Conservation (phyloP, 2,797 vertebrate genomes). For the Tokudaia tokunoshimensis region DNA sequence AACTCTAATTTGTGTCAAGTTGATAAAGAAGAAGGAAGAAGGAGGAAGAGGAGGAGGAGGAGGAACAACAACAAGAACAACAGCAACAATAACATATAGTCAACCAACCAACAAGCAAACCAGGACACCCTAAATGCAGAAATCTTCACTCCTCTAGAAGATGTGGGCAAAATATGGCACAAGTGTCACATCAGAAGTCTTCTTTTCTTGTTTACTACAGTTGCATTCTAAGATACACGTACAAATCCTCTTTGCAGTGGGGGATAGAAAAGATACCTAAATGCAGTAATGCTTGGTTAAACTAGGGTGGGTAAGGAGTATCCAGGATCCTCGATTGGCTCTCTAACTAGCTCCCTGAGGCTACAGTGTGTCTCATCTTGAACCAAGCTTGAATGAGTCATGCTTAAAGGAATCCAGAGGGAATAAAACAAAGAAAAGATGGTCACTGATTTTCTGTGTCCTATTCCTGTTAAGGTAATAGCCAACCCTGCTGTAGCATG, state of each 20-base stretch:
- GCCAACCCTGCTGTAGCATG: neutral
- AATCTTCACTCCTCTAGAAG: neutral
- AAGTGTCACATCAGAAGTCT: neutral
- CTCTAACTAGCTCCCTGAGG: neutral
- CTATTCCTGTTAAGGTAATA: neutral
- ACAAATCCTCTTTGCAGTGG: neutral
- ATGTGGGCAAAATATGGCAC: neutral
- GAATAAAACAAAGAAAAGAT: conserved; percentile 18
- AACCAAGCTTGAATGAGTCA: neutral
- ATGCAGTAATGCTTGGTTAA: neutral
- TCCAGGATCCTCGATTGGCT: neutral
- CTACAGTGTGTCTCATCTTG: neutral
- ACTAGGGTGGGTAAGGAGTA: neutral
- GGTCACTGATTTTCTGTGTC: neutral
- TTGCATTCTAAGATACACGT: neutral
- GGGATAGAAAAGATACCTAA: neutral
- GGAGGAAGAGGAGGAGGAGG: too few species aligned
- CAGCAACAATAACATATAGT: neutral
- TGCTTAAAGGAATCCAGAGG: neutral
- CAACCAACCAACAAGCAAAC: neutral
- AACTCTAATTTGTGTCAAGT: neutral
- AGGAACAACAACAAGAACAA: too few species aligned
- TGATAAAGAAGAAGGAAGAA: too few species aligned
- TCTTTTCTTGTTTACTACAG: neutral
- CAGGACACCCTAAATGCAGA: neutral